Percentiles rank a stretch among this genome's conserved stretches.
Conservation (phyloP, 1,140 invertebrate species). For the Eupeodes corollae region DNA sequence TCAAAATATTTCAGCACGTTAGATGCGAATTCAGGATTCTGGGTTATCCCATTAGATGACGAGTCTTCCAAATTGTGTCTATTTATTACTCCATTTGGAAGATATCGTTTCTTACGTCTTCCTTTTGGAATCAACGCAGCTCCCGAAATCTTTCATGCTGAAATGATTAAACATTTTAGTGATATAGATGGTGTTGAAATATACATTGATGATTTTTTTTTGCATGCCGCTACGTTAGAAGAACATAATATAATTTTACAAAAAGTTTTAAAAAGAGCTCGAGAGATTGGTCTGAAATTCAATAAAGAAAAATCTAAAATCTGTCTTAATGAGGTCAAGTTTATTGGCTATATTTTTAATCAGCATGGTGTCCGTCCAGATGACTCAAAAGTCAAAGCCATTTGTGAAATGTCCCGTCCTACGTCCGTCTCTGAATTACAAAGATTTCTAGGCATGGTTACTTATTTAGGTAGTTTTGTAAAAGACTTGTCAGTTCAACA, state of each 20-base stretch:
- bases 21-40: conserved; percentile 38
- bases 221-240: conserved; percentile 13
- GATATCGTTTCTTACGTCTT: conserved; percentile 24
- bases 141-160: conserved; percentile 30
- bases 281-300: conserved; percentile 5
- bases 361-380: conserved; percentile 14
- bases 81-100: conserved; percentile 39
- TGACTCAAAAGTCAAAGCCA: conserved; percentile 15
- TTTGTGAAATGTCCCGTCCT: conserved; percentile 16
- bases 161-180: conserved; percentile 21
- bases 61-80: conserved; percentile 34
- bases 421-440: conserved; percentile 21
- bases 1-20: conserved; percentile 33
- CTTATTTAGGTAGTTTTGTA: conserved; percentile 20
- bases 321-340: conserved; percentile 31
- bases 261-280: conserved; percentile 19
- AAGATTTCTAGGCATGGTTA: conserved; percentile 21
- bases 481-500: conserved; percentile 19
- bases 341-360: conserved; percentile 20
- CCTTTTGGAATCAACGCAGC: conserved; percentile 36
- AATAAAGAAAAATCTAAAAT: no score
- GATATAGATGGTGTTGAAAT: conserved; percentile 29
- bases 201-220: conserved; percentile 33
- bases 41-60: conserved; percentile 34
- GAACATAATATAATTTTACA: conserved; percentile 22